These are phyloP conservation scores for Andrena trimmerana DNA, from an alignment of 2,888 invertebrate genomes.

Conservation along the genomic window DNA sequence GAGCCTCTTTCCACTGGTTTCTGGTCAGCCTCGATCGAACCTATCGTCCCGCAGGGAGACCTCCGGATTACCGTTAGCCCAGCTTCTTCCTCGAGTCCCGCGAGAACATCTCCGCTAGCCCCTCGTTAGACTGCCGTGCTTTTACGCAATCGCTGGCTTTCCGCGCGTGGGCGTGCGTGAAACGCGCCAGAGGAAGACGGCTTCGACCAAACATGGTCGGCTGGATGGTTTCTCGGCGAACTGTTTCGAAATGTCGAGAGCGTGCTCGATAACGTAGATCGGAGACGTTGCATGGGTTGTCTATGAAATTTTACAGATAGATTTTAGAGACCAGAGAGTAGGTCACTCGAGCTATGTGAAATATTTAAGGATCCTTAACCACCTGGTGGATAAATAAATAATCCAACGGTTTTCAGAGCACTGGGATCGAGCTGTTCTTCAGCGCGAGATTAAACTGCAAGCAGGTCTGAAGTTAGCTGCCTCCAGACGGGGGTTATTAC, in stretches of 20 bases:
- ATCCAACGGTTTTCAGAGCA: background rate
- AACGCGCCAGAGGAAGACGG: background rate
- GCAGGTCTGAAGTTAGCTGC: constrained; percentile 19
- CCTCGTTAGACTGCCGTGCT: background rate
- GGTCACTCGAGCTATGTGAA: background rate
- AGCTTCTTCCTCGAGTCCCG: background rate
- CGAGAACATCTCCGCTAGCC: background rate
- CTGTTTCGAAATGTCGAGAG: constrained; percentile 21
- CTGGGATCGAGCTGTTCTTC: background rate
- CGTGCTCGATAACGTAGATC: background rate
- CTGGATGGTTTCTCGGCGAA: background rate
- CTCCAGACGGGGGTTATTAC: constrained; percentile 26
- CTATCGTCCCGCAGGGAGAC: background rate
- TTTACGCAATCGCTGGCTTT: constrained; percentile 43
- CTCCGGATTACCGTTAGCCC: constrained; percentile 8
- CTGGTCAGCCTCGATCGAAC: too few species aligned
- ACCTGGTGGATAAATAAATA: background rate
- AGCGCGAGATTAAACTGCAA: constrained; percentile 42
- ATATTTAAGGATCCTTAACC: background rate
- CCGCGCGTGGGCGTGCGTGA: constrained; percentile 39
- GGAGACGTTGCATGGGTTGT: background rate
- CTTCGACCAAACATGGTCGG: constrained; percentile 51
- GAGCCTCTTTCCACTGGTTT: background rate
- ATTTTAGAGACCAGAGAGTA: background rate
- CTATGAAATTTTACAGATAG: background rate